These are phyloP conservation scores for Toxotes lorentzi DNA, from an alignment of 2,797 vertebrate genomes.

Conservation along the genomic window DNA sequence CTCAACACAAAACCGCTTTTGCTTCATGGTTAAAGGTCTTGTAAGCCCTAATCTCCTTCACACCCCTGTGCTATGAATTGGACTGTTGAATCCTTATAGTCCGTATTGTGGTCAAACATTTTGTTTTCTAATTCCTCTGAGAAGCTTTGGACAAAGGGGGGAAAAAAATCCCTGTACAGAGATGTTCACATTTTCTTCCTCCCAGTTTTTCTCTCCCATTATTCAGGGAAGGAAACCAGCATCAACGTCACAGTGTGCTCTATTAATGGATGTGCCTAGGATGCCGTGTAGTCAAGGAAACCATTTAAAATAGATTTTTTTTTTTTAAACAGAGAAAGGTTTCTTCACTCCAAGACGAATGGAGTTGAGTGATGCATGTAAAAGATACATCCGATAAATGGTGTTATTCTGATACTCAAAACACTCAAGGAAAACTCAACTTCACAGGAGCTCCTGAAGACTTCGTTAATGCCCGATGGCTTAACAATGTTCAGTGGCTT, in stretches of 20 bases:
- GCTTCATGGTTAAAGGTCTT: slow-evolving; percentile 55
- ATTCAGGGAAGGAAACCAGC: slow-evolving; percentile 60
- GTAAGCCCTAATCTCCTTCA: slow-evolving; percentile 50
- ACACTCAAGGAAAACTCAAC: not conserved
- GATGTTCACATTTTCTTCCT: slow-evolving; percentile 47
- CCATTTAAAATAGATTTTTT: slow-evolving; percentile 66
- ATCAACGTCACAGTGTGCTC: slow-evolving; percentile 71
- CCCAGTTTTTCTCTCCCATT: slow-evolving; percentile 46
- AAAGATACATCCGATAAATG: slow-evolving; percentile 20
- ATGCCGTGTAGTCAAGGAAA: slow-evolving; percentile 81
- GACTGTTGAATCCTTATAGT: slow-evolving; percentile 33
- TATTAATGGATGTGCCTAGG: slow-evolving; percentile 77
- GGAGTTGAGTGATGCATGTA: slow-evolving; percentile 25
- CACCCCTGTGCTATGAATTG: slow-evolving; percentile 14
- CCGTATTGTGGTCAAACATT: slow-evolving; percentile 37
- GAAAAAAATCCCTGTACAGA: slow-evolving; percentile 13
- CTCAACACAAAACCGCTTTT: slow-evolving; percentile 48
- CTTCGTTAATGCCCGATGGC: slow-evolving; percentile 39
- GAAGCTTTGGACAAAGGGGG: slow-evolving; percentile 25
- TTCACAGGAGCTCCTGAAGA: slow-evolving; percentile 1
- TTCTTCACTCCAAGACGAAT: slow-evolving; percentile 32
- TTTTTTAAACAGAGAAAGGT: slow-evolving; percentile 33
- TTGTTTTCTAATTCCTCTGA: slow-evolving; percentile 36
- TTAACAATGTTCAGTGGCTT: slow-evolving; percentile 29
- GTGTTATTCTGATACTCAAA: slow-evolving; percentile 16